phyloP scores from a whole-genome alignment of 2,113 vertebrate genomes.

The Uria aalge region DNA sequence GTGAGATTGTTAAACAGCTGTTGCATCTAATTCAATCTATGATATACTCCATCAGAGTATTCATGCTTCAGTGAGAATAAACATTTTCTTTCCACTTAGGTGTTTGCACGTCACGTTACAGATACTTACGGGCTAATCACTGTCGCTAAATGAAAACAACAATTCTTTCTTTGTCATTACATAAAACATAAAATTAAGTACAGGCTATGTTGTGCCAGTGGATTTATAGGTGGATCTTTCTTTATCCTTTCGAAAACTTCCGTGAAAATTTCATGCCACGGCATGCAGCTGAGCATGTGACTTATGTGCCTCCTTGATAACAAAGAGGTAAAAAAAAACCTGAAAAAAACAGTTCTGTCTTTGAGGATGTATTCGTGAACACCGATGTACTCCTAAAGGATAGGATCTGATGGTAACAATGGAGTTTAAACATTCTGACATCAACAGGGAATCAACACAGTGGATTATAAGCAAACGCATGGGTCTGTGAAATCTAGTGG shows the following conservation, averaged over 20 bases:
- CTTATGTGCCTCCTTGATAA: not conserved
- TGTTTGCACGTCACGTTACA: not conserved
- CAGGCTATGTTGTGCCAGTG: not conserved
- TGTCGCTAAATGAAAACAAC: not conserved
- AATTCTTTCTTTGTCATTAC: not conserved
- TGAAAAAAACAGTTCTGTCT: not conserved
- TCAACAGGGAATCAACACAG: not conserved
- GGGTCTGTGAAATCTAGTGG: not conserved
- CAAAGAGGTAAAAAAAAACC: accelerated
- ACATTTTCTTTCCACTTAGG: not conserved
- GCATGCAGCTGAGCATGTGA: not conserved
- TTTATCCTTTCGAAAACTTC: not conserved
- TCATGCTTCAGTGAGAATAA: not conserved
- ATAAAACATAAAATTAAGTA: not conserved
- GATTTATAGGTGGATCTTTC: not conserved
- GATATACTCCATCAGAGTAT: not conserved
- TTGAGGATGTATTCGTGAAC: not conserved
- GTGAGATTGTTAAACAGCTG: not conserved
- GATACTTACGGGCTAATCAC: not conserved
- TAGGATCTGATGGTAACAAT: not conserved
- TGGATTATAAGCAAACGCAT: not conserved
- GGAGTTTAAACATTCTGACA: not conserved
- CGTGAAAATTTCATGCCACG: not conserved
- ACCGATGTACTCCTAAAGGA: not conserved
- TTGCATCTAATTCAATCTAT: not conserved